Conservation (phyloP, 2,113 vertebrate species). For the Athene noctua region DNA sequence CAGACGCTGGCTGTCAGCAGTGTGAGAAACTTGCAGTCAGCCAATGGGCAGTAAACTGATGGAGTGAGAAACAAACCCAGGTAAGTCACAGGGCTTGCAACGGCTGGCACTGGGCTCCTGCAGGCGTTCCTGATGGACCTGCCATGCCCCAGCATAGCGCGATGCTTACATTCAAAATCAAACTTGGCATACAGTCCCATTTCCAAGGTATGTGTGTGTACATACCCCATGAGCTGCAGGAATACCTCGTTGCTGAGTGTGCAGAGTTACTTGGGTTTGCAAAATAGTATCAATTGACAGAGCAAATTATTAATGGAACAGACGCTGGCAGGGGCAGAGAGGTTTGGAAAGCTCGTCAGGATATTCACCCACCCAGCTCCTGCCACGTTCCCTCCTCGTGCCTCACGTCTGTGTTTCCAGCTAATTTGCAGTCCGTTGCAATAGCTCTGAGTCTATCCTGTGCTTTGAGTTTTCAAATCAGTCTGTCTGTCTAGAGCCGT, state of each 20-base stretch:
- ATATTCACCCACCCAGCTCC: not conserved
- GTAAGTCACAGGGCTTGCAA: not conserved
- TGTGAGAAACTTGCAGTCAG: not conserved
- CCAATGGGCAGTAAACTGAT: not conserved
- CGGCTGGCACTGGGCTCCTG: not conserved
- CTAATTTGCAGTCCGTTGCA: constrained; percentile 25
- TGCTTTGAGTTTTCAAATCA: constrained; percentile 12
- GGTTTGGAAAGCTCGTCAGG: not conserved
- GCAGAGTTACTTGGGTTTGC: not conserved
- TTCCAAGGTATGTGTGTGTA: not conserved
- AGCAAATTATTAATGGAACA: constrained; percentile 32
- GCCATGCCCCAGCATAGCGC: not conserved
- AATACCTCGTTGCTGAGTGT: not conserved
- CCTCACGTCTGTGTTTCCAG: not conserved
- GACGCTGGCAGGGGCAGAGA: not conserved
- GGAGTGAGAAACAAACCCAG: not conserved
- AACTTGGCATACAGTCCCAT: not conserved
- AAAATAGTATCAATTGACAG: not conserved
- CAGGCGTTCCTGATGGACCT: accelerated
- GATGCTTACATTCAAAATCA: not conserved
- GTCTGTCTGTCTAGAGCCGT: constrained; percentile 14
- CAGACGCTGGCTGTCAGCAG: not conserved
- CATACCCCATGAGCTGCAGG: not conserved
- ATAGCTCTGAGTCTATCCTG: not conserved
- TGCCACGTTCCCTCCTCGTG: not conserved